Conservation (phyloP, 2,113 vertebrate genomes). For the Carettochelys insculpta region DNA sequence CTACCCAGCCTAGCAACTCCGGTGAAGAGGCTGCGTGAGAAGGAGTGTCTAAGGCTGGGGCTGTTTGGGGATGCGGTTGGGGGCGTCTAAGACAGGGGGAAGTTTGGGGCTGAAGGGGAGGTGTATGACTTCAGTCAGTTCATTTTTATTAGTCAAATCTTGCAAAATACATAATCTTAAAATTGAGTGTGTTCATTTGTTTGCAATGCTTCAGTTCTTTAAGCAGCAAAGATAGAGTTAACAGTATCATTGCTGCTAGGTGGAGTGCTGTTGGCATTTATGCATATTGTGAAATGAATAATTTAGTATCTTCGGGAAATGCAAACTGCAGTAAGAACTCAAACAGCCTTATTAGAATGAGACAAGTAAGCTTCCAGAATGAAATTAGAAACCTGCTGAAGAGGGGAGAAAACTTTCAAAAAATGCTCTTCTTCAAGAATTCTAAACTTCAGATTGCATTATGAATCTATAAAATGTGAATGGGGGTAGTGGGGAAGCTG, state of each 20-base stretch:
- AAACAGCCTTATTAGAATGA: conserved; percentile 19
- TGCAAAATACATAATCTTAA: background rate
- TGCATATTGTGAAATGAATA: conserved; percentile 74
- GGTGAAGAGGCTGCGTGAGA: no score
- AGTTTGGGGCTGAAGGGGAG: no score
- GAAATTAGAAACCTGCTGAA: background rate
- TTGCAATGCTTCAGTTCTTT: background rate
- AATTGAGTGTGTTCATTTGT: background rate
- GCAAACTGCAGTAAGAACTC: conserved; percentile 57
- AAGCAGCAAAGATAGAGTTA: conserved; percentile 8
- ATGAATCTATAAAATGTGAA: background rate
- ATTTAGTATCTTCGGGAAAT: conserved; percentile 80
- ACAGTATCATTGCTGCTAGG: conserved; percentile 39
- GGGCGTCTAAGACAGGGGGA: no score
- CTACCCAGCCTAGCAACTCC: no score
- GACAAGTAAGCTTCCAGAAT: background rate
- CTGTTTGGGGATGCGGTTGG: no score
- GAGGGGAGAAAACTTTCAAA: background rate
- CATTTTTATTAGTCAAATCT: background rate
- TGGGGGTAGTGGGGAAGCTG: background rate
- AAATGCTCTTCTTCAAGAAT: background rate
- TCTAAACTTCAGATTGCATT: background rate
- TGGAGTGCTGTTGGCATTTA: conserved; percentile 60
- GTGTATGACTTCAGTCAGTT: no score
- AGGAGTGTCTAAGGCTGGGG: no score